Percentiles rank a stretch among this genome's conserved stretches.
Evolutionary conservation across 2,797 vertebrate genomes (phyloP).

Genomic region (Oryzias sinensis): DNA sequence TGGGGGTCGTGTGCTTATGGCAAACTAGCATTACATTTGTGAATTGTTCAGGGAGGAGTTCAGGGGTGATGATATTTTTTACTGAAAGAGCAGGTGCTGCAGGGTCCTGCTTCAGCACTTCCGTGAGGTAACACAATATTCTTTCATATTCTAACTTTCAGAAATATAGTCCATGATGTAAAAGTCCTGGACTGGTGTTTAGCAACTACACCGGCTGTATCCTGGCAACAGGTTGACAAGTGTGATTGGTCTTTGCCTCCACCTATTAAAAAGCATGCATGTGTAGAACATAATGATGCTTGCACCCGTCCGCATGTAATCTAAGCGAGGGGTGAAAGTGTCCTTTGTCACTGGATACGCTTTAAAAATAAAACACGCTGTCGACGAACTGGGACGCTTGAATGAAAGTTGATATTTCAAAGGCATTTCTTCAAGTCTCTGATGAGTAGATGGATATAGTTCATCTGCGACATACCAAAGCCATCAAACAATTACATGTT

Average conservation of each 20-base stretch:
- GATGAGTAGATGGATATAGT: constrained; percentile 62
- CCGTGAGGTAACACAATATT: constrained; percentile 86
- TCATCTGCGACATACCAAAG: constrained; percentile 52
- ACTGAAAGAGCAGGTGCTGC: constrained; percentile 85
- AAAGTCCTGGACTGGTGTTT: constrained; percentile 87
- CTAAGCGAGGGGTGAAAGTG: constrained; percentile 84
- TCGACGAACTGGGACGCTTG: constrained; percentile 72
- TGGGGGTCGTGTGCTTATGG: constrained; percentile 33
- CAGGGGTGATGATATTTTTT: constrained; percentile 72
- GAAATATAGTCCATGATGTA: constrained; percentile 98
- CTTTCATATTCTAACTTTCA: constrained; percentile 88
- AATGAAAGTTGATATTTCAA: constrained; percentile 76
- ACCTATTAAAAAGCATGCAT: constrained; percentile 81
- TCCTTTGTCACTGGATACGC: constrained; percentile 84
- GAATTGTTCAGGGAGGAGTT: constrained; percentile 38
- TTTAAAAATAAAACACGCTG: constrained; percentile 90
- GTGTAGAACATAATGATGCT: constrained; percentile 82
- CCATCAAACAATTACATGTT: constrained; percentile 55
- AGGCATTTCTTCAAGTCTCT: constrained; percentile 67
- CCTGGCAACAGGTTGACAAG: constrained; percentile 77
- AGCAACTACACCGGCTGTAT: constrained; percentile 79
- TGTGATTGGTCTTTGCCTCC: constrained; percentile 81
- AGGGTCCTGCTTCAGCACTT: constrained; percentile 84
- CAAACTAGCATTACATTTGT: constrained; percentile 34
- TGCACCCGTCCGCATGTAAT: constrained; percentile 85